phyloP scores from a whole-genome alignment of 2,113 vertebrate species.

The Aphelocoma coerulescens region DNA sequence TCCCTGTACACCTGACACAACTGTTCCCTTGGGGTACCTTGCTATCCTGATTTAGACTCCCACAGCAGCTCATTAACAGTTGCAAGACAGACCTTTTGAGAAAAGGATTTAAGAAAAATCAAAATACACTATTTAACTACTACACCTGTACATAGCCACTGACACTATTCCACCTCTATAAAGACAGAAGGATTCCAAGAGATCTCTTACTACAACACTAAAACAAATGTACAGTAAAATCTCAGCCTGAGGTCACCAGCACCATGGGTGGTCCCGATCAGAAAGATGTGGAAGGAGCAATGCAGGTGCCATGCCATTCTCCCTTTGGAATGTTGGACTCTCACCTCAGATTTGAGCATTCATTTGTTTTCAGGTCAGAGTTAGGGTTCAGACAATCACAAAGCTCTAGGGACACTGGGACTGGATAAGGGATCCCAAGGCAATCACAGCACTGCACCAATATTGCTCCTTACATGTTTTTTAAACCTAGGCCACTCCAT shows the following conservation, averaged over 20 bases:
- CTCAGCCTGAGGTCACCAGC: background rate
- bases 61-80: background rate
- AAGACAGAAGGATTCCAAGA: background rate
- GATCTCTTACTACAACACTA: no score
- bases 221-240: background rate
- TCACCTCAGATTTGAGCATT: background rate
- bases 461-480: background rate
- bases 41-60: background rate
- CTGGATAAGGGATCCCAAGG: background rate
- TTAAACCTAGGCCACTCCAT: background rate
- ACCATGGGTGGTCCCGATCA: background rate
- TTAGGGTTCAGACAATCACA: background rate
- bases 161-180: background rate
- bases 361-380: background rate
- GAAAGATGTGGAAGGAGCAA: background rate
- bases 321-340: background rate
- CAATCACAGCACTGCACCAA: background rate
- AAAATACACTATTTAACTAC: background rate
- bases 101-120: background rate
- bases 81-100: background rate
- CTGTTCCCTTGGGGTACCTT: background rate
- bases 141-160: background rate
- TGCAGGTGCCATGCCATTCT: accelerated
- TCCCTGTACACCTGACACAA: background rate
- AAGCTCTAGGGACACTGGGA: background rate